phyloP scores from a whole-genome alignment of 1,140 invertebrate species.

The Pseudomyrmex gracilis region DNA sequence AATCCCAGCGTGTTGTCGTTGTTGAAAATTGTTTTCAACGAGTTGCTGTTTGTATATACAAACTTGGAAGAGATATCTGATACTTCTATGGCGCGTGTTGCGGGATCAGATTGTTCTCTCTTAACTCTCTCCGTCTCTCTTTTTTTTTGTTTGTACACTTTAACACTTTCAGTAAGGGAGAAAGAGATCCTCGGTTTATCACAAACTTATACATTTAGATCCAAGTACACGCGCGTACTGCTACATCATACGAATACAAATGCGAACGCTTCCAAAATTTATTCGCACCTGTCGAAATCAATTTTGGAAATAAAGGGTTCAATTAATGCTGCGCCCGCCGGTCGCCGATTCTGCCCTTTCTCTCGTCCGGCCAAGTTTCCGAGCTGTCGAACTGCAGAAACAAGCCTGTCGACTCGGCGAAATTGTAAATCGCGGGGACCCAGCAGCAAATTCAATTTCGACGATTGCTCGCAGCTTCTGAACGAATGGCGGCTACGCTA shows the following conservation, averaged over 20 bases:
- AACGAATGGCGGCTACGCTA: neutral
- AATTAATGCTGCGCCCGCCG: constrained; percentile 35
- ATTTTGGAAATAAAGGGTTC: constrained; percentile 40
- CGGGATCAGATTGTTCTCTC: no score
- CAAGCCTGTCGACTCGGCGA: constrained; percentile 42
- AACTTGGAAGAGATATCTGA: neutral
- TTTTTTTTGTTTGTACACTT: no score
- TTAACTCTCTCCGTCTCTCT: no score
- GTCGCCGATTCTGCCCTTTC: constrained; percentile 44
- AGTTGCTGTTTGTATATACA: neutral
- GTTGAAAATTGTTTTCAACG: constrained; percentile 2
- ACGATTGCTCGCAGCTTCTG: constrained; percentile 35
- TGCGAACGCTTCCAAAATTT: neutral
- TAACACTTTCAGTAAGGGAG: no score
- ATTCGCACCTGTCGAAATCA: neutral
- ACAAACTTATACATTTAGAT: no score
- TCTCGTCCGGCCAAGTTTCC: constrained; percentile 7
- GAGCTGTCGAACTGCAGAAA: constrained; percentile 52
- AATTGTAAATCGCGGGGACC: constrained; percentile 40
- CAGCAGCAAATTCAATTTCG: constrained; percentile 46
- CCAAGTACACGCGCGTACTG: no score
- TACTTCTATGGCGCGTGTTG: no score
- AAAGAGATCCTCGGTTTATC: no score
- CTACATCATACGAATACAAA: no score
- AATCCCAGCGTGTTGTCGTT: neutral